Evolutionary conservation across 2,797 vertebrate genomes (phyloP).

Genomic region (Darevskia mixta): DNA sequence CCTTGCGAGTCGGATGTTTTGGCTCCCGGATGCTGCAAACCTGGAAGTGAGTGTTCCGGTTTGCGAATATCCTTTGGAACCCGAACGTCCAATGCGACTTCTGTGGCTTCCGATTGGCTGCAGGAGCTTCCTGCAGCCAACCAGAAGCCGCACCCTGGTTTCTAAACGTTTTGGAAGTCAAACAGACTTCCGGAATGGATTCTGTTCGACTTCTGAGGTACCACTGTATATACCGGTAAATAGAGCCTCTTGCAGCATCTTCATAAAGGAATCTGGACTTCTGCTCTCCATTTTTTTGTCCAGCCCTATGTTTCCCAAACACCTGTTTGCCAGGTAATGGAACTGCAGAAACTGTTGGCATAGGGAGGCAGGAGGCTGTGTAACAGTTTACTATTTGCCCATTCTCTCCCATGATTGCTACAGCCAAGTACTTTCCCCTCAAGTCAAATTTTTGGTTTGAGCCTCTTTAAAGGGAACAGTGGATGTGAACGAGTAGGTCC

Average conservation of each 20-base stretch:
- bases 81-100: too few relatives aligned
- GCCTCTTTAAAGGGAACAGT: not conserved
- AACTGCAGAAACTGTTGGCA: not conserved
- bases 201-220: too few relatives aligned
- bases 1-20: too few relatives aligned
- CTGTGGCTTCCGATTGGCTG: too few relatives aligned
- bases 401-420: not conserved
- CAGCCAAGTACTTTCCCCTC: not conserved
- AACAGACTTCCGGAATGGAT: too few relatives aligned
- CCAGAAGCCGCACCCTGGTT: too few relatives aligned
- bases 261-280: not conserved
- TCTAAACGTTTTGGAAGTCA: too few relatives aligned
- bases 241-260: not conserved
- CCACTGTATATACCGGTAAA: not conserved
- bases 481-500: not conserved
- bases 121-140: too few relatives aligned
- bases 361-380: not conserved
- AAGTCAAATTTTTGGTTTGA: not conserved
- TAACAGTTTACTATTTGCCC: not conserved
- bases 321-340: not conserved
- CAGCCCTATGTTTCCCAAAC: not conserved
- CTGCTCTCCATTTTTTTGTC: not conserved
- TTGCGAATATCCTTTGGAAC: too few relatives aligned
- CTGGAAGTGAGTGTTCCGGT: too few relatives aligned
- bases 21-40: too few relatives aligned